Base-by-base conservation (phyloP, 2,888 invertebrate species). In the Epinotia bilunana region DNA sequence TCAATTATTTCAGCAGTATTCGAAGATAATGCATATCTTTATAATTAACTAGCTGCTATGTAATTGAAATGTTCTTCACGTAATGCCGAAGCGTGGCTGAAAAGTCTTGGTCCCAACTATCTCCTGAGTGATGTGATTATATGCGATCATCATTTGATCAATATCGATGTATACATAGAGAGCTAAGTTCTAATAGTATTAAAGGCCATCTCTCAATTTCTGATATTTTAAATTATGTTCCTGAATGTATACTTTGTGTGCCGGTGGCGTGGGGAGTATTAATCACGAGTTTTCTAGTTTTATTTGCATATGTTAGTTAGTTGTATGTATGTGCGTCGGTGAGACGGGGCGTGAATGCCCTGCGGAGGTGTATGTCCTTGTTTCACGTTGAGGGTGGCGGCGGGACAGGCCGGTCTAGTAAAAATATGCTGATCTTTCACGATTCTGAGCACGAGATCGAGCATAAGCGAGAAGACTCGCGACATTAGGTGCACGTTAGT, bases 211-310 rank as follows among this genome's bases (percentile, higher is more conserved):
- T 23, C 23, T 64, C 20, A 7, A 12, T 20, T 46, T 20, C 13
- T 3, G 20, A 20, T 63, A 12, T 13, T 46, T 33, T 46, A 39
- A 53, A 39, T 11, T 39, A 68, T 62, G 74, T 63, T 69, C 57
- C 63, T 63, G 57, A 57, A 49, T 39, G 73, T 61, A 61, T 55
- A 69, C 12, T 62, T 86, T 3, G 93, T 62, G 18, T 78, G 87
- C 4, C 83, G 84, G 58, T 57, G 67, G 39, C 20, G 64, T 53
- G 28, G 5, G 49, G 46, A n/a, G n/a, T 57, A 33, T 68, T 39
- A 13, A 18, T n/a, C 5, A 49, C 28, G 33, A 55, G 65, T 58
- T 58, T 58, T 43, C 58, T 58, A 58, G 57, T 57, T 68, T 33
- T 13, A 55, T 67, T 53, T 68, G 57, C 57, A 43, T 68, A 18